phyloP scores from a whole-genome alignment of 2,888 invertebrate genomes.

The Adineta ricciae region DNA sequence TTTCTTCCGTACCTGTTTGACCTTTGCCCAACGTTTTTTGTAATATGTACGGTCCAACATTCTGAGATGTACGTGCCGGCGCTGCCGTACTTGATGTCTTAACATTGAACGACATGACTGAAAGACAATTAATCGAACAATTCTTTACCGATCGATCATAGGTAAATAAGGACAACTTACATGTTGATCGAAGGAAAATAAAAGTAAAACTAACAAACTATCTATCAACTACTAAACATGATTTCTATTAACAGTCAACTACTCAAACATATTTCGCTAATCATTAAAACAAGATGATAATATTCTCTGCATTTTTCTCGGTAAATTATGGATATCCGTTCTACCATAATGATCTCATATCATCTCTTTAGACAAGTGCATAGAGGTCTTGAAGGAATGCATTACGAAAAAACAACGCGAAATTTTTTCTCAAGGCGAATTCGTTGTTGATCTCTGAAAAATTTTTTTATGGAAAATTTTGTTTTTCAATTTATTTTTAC shows the following conservation, averaged over 20 bases:
- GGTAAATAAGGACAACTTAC: neutral
- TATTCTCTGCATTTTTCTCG: neutral
- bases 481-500: neutral
- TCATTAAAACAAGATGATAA: neutral
- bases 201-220: neutral
- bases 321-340: neutral
- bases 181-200: neutral
- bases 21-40: conserved; percentile 99
- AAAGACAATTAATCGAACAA: neutral
- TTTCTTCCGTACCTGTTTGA: conserved; percentile 89
- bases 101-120: neutral
- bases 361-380: neutral
- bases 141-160: neutral
- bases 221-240: neutral
- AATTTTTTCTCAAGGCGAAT: neutral
- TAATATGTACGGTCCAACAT: conserved; percentile 94
- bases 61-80: conserved; percentile 1
- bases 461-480: neutral
- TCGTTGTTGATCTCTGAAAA: neutral
- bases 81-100: neutral
- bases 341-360: neutral
- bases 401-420: neutral
- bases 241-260: neutral
- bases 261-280: conserved; percentile 3
- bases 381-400: neutral